Evolutionary conservation across 2,888 invertebrate species (phyloP), one percentile per base, ranked within the genome.

Genomic region (Proisotoma minuta): DNA sequence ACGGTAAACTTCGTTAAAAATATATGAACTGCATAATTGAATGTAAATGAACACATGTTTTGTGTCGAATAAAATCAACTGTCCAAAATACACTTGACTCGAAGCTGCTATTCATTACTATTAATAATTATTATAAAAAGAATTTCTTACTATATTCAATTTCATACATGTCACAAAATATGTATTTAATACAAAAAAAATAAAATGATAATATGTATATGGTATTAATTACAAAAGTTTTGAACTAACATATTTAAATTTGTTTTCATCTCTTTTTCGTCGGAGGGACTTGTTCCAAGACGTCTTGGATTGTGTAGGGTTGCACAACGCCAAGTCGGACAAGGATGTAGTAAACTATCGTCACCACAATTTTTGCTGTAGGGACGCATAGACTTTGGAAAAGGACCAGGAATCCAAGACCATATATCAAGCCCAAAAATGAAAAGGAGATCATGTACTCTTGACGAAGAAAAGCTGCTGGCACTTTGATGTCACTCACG

Each of bases 391-490:
- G 59, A 57, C 60, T 60, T 59, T 71, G 71, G 27, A 66, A 69
- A 1, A 71, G 40, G 1, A 71, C 71, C 8, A 71, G 56, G 34
- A 68, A 68, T n/a, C 71, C 71, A 8, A 71, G 52, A 48, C 71
- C 71, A 43, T 71, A 71, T 66, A 69, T 62, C 0, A 66, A 1
- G 40, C 69, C 71, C 18, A 71, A 40, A 50, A 71, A 66, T 10
- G 64, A 59, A 48, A 34, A 69, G 10, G 63, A 67, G 40, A 69
- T 71, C 71, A 71, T 71, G 60, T 64, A 68, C 56, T 71, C 71
- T 10, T 62, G 61, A 34, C 71, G 40, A 15, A 71, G 54, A 27
- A 71, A 67, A 10, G 51, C 50, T 5, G 59, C 47, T 10, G 69
- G 69, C 12, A 71, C 68, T 27, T 58, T 62, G 12, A 71, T 59